Base-by-base conservation (phyloP, 2,888 invertebrate genomes). In the Pollenia amentaria region DNA sequence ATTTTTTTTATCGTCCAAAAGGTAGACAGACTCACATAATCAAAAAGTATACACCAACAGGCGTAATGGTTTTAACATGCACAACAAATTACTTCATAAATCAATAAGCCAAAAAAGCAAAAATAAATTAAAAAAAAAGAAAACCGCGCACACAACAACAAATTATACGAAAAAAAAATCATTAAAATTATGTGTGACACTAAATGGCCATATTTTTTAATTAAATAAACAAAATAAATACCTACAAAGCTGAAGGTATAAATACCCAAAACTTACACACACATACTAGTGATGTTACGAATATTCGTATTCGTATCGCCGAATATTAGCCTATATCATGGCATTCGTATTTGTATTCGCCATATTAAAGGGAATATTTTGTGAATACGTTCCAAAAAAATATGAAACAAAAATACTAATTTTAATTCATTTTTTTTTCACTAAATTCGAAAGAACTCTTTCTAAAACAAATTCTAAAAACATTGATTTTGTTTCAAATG, bases 201-300 rank as follows among this genome's bases (percentile, higher is more conserved):
- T 87, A 87, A 87, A 87, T 87, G 80, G 84, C 67, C 72, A 84
- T 84, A 84, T 84, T 77, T 87, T 73, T 81, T 84, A 84, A 84
- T 87, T 87, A 81, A 87, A 87, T 80, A 73, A 80, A 76, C 57
- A 78, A 64, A 70, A 73, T 70, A 38, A 67, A 65, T 51, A 70
- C 42, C 3, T 51, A 76, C 48, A 65, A 77, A 57, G 42, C 40
- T 69, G 21, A 73, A 38, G 38, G 42, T 53, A 42, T 3, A 21
- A 75, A 62, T 42, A 73, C 16, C 55, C 12, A 42, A 55, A 46
- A 67, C 53, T 44, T n/a, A 18, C 16, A 16, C n/a, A 40, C 11
- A 42, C 60, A 38, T 6, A 29, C 29, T 6, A 29, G 29, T 29
- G 29, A 29, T 29, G 29, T 29, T 29, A 6, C 29, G 6, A 29